Evolutionary conservation across 2,113 vertebrate genomes (phyloP).

Genomic region (Collichthys lucidus): DNA sequence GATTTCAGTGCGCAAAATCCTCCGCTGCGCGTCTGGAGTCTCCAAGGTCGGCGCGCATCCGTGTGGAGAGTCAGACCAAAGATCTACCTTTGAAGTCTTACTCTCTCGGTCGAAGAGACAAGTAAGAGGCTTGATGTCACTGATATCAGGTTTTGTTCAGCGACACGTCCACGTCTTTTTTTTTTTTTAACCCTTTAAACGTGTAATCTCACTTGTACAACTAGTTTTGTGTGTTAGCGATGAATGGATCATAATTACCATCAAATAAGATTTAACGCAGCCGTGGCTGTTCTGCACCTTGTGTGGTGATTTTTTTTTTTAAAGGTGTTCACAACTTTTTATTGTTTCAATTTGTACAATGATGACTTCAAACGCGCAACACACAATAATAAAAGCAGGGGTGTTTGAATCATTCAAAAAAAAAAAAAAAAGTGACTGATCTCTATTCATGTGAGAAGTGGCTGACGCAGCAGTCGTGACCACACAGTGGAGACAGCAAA

Average conservation of each 20-base stretch:
- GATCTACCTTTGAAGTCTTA: slow-evolving; percentile 39
- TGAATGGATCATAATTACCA: background rate
- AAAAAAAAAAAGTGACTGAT: background rate
- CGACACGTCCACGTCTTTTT: slow-evolving; percentile 27
- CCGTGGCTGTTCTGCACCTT: no score
- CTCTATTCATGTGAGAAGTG: background rate
- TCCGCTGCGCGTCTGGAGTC: slow-evolving; percentile 67
- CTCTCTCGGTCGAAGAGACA: slow-evolving; percentile 42
- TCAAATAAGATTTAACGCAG: background rate
- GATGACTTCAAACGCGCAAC: background rate
- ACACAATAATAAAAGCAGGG: background rate
- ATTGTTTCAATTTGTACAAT: background rate
- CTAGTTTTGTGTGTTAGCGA: background rate
- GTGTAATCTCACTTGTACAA: background rate
- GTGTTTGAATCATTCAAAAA: background rate
- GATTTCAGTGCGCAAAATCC: slow-evolving; percentile 71
- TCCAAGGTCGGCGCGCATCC: slow-evolving; percentile 67
- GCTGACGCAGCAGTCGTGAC: slow-evolving; percentile 8
- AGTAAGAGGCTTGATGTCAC: slow-evolving; percentile 53
- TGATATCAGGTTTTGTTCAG: slow-evolving; percentile 43
- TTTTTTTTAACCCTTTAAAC: slow-evolving; percentile 65
- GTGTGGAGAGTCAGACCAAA: slow-evolving; percentile 41
- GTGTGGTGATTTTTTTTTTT: background rate
- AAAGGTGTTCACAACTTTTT: background rate
- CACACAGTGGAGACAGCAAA: slow-evolving; percentile 26